Conservation (phyloP, 2,888 invertebrate species). For the Eurytoma californica region DNA sequence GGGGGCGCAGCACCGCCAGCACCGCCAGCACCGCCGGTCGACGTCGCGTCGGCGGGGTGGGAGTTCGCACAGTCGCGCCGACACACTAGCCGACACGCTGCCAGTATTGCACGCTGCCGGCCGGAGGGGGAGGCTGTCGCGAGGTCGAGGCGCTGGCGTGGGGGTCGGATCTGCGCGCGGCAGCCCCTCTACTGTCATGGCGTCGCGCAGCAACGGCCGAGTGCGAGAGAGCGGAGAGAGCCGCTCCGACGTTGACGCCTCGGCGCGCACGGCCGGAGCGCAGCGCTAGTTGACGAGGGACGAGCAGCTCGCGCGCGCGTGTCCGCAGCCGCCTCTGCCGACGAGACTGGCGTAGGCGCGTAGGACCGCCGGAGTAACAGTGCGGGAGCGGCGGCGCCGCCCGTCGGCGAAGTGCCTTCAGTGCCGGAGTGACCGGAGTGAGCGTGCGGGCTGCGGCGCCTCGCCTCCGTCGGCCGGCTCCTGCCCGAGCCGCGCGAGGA, state of each 20-base stretch:
- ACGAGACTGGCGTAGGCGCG: neutral
- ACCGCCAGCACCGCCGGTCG: conserved; percentile 6
- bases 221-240: conserved; percentile 35
- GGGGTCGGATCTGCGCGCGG: conserved; percentile 56
- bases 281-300: conserved; percentile 71
- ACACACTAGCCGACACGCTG: too few species aligned
- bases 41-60: conserved; percentile 30
- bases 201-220: conserved; percentile 72
- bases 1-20: neutral
- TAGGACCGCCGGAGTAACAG: too few species aligned
- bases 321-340: conserved; percentile 68
- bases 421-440: conserved; percentile 36
- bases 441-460: conserved; percentile 51
- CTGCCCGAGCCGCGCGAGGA: neutral
- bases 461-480: neutral
- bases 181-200: conserved; percentile 69
- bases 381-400: too few species aligned
- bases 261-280: conserved; percentile 30
- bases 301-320: conserved; percentile 54
- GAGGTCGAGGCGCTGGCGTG: conserved; percentile 45
- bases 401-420: neutral
- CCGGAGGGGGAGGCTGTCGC: conserved; percentile 58
- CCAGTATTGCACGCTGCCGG: conserved; percentile 53
- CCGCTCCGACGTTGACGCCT: conserved; percentile 64
- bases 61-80: neutral